phyloP scores from a whole-genome alignment of 2,113 vertebrate species.

The Nothocercus julius region DNA sequence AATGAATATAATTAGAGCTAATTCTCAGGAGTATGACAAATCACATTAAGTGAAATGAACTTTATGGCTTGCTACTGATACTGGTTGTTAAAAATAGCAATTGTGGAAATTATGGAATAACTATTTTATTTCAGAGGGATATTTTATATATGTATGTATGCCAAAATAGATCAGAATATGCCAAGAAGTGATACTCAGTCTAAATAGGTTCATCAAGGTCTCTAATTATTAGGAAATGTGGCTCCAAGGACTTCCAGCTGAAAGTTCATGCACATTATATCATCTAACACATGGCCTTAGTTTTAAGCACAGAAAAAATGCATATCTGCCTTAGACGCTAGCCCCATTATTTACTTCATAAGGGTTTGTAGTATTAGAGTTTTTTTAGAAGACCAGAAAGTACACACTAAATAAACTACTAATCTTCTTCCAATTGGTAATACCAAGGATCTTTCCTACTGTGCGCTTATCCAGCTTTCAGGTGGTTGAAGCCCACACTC shows the following conservation, averaged over 20 bases:
- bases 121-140: not conserved
- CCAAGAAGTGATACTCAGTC: not conserved
- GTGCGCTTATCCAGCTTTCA: not conserved
- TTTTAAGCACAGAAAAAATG: not conserved
- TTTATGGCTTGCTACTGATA: not conserved
- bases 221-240: not conserved
- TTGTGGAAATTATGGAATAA: not conserved
- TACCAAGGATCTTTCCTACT: not conserved
- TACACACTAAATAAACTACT: not conserved
- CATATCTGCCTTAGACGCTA: not conserved
- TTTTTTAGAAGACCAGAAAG: not conserved
- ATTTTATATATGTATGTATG: not conserved
- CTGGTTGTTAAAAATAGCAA: not conserved
- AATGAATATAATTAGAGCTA: constrained; percentile 53
- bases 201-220: not conserved
- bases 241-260: not conserved
- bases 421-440: not conserved
- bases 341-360: not conserved
- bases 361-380: not conserved
- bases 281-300: not conserved
- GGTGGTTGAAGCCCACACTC: not conserved
- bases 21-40: constrained; percentile 40
- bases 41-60: constrained; percentile 49
- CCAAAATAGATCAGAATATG: not conserved
- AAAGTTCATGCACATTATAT: not conserved